These are phyloP conservation scores for Pollicipes pollicipes DNA, from an alignment of 1,140 invertebrate genomes.

Conservation along the genomic window DNA sequence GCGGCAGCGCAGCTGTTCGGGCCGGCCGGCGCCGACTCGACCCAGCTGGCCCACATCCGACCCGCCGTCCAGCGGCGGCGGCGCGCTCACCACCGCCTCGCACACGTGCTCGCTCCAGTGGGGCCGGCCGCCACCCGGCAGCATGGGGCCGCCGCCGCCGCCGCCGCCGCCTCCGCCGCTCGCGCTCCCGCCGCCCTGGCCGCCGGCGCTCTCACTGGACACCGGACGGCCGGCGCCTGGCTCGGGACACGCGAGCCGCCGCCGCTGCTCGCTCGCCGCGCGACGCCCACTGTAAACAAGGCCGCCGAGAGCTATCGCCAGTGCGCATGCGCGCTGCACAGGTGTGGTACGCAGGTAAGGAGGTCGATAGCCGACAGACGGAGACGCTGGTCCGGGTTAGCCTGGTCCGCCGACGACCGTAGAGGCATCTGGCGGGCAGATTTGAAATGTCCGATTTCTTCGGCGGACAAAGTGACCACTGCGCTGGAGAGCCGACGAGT, in stretches of 20 bases:
- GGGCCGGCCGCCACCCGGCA: background rate
- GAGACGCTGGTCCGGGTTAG: background rate
- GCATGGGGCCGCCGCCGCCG: background rate
- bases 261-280: too few species aligned
- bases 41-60: background rate
- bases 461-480: too few species aligned
- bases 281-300: background rate
- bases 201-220: background rate
- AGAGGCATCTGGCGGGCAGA: background rate
- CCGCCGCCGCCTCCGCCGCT: too few species aligned
- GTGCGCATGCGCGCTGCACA: background rate
- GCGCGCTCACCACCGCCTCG: background rate
- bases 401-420: too few species aligned
- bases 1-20: background rate
- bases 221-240: background rate
- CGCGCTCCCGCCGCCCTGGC: too few species aligned
- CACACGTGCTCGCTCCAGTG: background rate
- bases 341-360: background rate
- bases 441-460: too few species aligned
- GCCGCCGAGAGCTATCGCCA: too few species aligned
- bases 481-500: too few species aligned
- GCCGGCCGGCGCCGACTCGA: background rate
- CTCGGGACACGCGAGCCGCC: too few species aligned
- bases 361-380: background rate
- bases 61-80: background rate